Base-by-base conservation (phyloP, 2,888 invertebrate genomes). In the Ligdia adustata region DNA sequence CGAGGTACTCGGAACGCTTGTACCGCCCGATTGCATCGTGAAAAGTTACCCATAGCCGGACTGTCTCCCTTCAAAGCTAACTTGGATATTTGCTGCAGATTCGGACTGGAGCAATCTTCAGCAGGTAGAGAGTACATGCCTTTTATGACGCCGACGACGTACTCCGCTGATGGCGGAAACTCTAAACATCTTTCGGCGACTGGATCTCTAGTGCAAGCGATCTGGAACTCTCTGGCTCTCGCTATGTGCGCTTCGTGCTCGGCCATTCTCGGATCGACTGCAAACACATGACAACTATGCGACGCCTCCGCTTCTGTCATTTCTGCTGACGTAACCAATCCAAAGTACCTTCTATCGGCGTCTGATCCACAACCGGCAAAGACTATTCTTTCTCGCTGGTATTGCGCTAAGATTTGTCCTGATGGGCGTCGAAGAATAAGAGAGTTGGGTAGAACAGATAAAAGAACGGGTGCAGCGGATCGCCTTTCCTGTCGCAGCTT, bases 281-380 rank as follows among this genome's bases (percentile, higher is more conserved):
- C 97, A 77, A 99, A 99, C 0, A 98, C 97, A 80, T 99, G 98
- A 71, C 98, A 98, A 39, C 98, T 97, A 72, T 96, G 96, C 0
- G 96, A 96, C 64, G 69, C 92, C 55, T 82, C 88, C 0, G 75
- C 68, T 22, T 84, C 87, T 0, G 90, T 90, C 48, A 91, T 85
- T 49, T 94, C 93, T 0, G 96, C 95, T 67, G 95, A 94, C 0
- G 98, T 98, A 2, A 98, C 96, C 28, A 99, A 92, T 0, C 98
- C 98, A 75, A 99, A 98, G 79, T 97, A 98, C 37, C 97, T 92
- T 65, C 96, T 93, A 69, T 98, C 98, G 61, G 97, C 96, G 64
- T 98, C 98, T 0, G 96, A 95, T 29, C 96, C 96, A 2, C 96
- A 95, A 52, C 97, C 98, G 32, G 97, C 96, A 70, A 96, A 98